phyloP scores from a whole-genome alignment of 1,140 invertebrate species.

The Aphis gossypii region DNA sequence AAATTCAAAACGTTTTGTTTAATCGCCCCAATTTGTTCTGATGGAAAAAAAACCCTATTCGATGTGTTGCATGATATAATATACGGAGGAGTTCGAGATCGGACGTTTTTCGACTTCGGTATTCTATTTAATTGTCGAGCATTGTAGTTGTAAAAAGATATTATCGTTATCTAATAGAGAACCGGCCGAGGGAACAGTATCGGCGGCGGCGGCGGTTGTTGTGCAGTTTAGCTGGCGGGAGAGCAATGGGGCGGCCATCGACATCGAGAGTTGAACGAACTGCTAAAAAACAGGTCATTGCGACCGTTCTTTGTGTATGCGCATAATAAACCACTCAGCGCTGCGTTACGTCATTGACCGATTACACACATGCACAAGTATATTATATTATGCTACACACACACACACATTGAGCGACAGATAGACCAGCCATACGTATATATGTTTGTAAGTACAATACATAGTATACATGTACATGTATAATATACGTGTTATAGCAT shows the following conservation, averaged over 20 bases:
- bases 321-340: conserved; percentile 56
- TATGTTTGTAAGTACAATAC: background rate
- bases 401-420: background rate
- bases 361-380: background rate
- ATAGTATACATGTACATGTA: background rate
- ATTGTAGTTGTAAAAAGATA: background rate
- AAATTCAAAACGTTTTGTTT: background rate
- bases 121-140: background rate
- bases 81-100: too few species aligned
- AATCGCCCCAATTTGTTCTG: too few species aligned
- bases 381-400: background rate
- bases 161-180: background rate
- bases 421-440: background rate
- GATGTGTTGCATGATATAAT: background rate
- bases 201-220: conserved; percentile 8
- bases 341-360: conserved; percentile 55
- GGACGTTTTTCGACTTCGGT: background rate
- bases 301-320: conserved; percentile 49
- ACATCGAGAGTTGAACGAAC: conserved; percentile 58
- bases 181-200: conserved; percentile 38
- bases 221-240: conserved; percentile 47
- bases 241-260: conserved; percentile 59
- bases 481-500: background rate
- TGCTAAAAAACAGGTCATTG: conserved; percentile 57
- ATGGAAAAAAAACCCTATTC: background rate